Percentiles rank a stretch among this genome's conserved stretches.
Conservation (phyloP, 2,888 invertebrate species). For the Galeopsomyia nigrocyanea region DNA sequence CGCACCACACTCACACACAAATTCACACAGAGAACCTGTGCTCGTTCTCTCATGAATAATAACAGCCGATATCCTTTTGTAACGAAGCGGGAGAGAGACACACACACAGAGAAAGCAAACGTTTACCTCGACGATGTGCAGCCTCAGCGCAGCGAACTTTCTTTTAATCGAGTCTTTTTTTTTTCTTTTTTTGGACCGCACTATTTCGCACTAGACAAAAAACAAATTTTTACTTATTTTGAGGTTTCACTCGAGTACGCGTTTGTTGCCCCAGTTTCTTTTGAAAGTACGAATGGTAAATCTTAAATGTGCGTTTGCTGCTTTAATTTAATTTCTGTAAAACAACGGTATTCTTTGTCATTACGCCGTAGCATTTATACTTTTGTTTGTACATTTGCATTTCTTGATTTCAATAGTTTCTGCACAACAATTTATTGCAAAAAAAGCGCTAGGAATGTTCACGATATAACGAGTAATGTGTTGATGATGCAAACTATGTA, state of each 20-base stretch:
- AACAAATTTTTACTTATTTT: slow-evolving; percentile 22
- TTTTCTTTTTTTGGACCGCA: slow-evolving; percentile 26
- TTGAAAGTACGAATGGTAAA: not conserved
- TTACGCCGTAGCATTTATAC: slow-evolving; percentile 40
- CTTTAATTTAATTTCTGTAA: slow-evolving; percentile 40
- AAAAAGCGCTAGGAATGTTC: slow-evolving; percentile 37
- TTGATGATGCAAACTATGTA: slow-evolving; percentile 46
- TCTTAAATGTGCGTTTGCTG: slow-evolving; percentile 21
- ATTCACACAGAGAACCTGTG: slow-evolving; percentile 12
- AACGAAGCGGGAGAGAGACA: not conserved
- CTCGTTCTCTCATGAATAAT: slow-evolving; percentile 37
- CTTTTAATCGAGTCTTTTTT: slow-evolving; percentile 19
- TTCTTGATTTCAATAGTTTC: slow-evolving; percentile 34
- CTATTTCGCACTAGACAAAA: too few species aligned
- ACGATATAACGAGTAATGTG: slow-evolving; percentile 45
- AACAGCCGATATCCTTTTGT: slow-evolving; percentile 43
- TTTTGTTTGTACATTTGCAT: slow-evolving; percentile 43
- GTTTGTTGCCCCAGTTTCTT: slow-evolving; percentile 18
- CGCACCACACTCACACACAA: slow-evolving; percentile 44
- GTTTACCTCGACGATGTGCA: slow-evolving; percentile 42
- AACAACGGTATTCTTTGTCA: slow-evolving; percentile 23
- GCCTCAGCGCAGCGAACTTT: slow-evolving; percentile 28
- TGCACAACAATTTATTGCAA: slow-evolving; percentile 41
- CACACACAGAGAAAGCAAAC: slow-evolving; percentile 21
- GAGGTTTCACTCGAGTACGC: not conserved